Evolutionary conservation across 2,888 invertebrate species (phyloP), one percentile per base, ranked within the genome.

Genomic region (Nephrocerus scutellatus): DNA sequence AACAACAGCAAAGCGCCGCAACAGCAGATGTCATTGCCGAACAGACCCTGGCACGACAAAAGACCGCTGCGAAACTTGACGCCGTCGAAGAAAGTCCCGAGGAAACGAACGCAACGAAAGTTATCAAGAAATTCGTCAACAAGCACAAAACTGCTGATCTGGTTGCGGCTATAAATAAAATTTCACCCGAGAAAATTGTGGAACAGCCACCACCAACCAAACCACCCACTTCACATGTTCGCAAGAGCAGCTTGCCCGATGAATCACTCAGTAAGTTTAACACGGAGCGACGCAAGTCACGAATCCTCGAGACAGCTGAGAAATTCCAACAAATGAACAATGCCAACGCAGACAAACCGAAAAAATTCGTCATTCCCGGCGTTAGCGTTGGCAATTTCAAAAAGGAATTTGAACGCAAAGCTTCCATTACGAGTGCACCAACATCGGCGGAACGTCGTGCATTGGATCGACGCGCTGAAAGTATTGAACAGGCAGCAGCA

Each of bases 361-460:
- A 85, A 66, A 89, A 87, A 65, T 73, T 87, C 34, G 79, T 84
- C 48, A 82, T 88, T 58, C 84, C 87, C 20, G 77, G 77, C 21
- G 85, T 87, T 12, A 88, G 84, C 62, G 88, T 90, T 2, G 86
- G 84, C 36, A 88, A 84, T 59, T 88, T 84, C 52, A 89, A 88
- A 53, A 83, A 84, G 54, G 87, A 85, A 54, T 90, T 87, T 58
- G 88, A 90, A 64, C 74, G 84, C 36, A 81, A 84, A 63, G 83
- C 84, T 1, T 82, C 81, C 32, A 71, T 81, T 25, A 70, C 73
- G 0, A 58, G 71, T 2, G 56, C 70, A 4, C 72, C 73, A 3
- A 63, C 60, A 4, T 52, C 66, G 0, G 60, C 58, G 45, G 67
- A 66, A 42, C 55, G 56, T 18, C 58, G 62, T 2, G 56, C 61